A percentile compares a stretch with the other conserved stretches of the same genome.
Conservation (phyloP, 2,113 vertebrate genomes). For the Candoia aspera region DNA sequence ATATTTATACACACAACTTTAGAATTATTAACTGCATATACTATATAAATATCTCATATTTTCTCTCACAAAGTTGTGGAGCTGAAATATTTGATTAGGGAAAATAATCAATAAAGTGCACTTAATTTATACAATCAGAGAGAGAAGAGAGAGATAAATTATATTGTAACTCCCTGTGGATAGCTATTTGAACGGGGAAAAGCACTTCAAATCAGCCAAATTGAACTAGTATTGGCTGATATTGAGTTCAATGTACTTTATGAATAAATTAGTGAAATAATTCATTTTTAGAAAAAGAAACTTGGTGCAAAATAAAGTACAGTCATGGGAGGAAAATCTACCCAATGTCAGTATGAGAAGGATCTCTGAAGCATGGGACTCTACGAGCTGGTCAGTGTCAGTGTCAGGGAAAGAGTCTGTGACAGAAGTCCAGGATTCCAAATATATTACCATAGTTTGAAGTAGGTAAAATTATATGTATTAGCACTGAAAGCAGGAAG, state of each 20-base stretch:
- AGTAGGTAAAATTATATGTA: not conserved
- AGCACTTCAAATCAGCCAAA: not conserved
- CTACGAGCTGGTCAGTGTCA: not conserved
- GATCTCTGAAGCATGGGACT: not conserved
- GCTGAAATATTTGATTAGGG: not conserved
- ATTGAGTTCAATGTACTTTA: not conserved
- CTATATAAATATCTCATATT: slow-evolving; percentile 1
- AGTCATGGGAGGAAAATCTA: not conserved
- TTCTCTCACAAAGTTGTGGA: not conserved
- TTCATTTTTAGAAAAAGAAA: not conserved
- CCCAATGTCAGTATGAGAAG: not conserved
- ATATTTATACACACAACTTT: not conserved
- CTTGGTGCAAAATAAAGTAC: not conserved
- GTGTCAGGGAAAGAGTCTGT: not conserved
- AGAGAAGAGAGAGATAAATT: not conserved
- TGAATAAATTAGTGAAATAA: not conserved
- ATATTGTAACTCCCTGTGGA: not conserved
- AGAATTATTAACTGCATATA: not conserved
- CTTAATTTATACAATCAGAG: slow-evolving; percentile 11
- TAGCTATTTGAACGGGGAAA: not conserved
- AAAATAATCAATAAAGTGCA: slow-evolving; percentile 8
- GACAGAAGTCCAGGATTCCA: not conserved
- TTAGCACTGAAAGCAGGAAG: not conserved
- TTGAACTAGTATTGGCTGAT: not conserved
- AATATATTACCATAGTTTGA: not conserved